Evolutionary conservation across 2,797 vertebrate genomes (phyloP).

Genomic region (Gymnoscopelus microlampas): DNA sequence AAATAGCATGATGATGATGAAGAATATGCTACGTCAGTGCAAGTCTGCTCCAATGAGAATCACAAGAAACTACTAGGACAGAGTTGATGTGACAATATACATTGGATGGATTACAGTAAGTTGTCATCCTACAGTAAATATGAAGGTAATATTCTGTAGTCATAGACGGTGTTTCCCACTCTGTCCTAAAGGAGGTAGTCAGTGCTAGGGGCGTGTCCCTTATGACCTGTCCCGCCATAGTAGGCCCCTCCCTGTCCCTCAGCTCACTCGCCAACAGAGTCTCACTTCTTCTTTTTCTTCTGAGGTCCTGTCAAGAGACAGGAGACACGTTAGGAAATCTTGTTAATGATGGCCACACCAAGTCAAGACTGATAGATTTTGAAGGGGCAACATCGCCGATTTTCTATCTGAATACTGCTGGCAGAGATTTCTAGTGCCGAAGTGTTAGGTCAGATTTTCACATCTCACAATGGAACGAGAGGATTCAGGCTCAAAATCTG

Average conservation of each 20-base stretch:
- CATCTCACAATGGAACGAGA: too few relatives aligned
- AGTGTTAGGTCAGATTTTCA: too few relatives aligned
- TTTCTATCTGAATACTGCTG: too few relatives aligned
- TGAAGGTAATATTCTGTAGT: background rate
- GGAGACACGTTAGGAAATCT: background rate
- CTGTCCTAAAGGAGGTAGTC: constrained; percentile 7
- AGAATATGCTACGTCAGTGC: constrained; percentile 3
- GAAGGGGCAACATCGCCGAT: too few relatives aligned
- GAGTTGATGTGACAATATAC: background rate
- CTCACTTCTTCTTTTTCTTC: constrained; percentile 57
- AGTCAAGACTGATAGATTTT: too few relatives aligned
- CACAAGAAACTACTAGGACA: background rate
- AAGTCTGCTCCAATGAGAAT: background rate
- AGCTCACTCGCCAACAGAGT: constrained; percentile 10
- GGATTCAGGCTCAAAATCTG: too few relatives aligned
- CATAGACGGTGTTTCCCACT: background rate
- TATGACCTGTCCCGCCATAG: background rate
- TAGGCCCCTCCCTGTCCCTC: constrained; percentile 2
- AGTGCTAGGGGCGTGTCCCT: constrained; percentile 1
- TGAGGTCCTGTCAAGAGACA: constrained; percentile 44
- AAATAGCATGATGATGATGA: background rate
- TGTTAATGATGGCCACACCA: too few relatives aligned
- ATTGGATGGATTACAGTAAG: constrained; percentile 3
- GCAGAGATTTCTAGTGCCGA: too few relatives aligned
- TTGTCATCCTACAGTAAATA: background rate